These are phyloP conservation scores for Eubasilissa splendida DNA, from an alignment of 2,888 invertebrate genomes.

Conservation along the genomic window DNA sequence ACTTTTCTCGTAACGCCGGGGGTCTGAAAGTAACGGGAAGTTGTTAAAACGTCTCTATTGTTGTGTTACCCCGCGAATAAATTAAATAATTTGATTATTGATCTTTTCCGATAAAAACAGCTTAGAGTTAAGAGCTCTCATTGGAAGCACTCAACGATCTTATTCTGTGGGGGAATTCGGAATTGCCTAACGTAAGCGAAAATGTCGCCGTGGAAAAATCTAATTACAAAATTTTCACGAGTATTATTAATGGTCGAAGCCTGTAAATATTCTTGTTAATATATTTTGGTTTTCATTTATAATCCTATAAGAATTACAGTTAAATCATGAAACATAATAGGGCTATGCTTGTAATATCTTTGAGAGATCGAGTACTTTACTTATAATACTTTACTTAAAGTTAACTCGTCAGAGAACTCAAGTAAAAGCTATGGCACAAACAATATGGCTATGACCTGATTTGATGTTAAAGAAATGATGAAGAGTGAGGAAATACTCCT, in stretches of 20 bases:
- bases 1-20: neutral
- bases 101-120: conserved; percentile 18
- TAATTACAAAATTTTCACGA: conserved; percentile 16
- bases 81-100: conserved; percentile 33
- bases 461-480: too few relatives aligned
- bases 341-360: too few relatives aligned
- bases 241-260: conserved; percentile 3
- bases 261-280: conserved; percentile 2
- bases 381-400: too few relatives aligned
- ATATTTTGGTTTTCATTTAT: neutral
- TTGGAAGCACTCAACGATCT: conserved; percentile 7
- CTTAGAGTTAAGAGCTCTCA: conserved; percentile 29
- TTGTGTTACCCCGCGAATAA: conserved; percentile 5
- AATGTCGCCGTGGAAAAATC: conserved; percentile 25
- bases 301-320: too few relatives aligned
- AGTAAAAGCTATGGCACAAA: too few relatives aligned
- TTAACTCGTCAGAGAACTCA: too few relatives aligned
- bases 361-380: too few relatives aligned
- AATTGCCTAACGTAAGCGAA: conserved; percentile 7
- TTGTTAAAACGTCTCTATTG: neutral
- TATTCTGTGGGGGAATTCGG: conserved; percentile 1
- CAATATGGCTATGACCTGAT: too few relatives aligned
- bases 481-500: too few relatives aligned
- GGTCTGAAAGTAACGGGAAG: neutral
- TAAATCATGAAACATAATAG: too few relatives aligned